phyloP scores from a whole-genome alignment of 2,888 invertebrate genomes.

The Microdon myrmicae region DNA sequence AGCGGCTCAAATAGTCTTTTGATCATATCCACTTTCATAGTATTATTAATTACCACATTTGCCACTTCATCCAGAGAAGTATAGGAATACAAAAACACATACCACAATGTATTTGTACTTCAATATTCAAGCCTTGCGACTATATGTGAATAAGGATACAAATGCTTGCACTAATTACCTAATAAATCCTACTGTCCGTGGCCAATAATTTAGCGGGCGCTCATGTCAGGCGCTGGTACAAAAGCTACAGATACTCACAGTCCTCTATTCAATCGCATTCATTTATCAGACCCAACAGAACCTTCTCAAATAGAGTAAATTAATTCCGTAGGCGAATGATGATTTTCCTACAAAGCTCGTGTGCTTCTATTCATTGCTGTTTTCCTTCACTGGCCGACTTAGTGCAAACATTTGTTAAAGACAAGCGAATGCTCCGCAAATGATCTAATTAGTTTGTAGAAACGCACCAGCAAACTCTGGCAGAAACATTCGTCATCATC shows the following conservation, averaged over 20 bases:
- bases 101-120: too few relatives aligned
- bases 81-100: too few relatives aligned
- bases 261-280: slow-evolving; percentile 11
- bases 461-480: slow-evolving; percentile 1
- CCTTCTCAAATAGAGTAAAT: slow-evolving; percentile 40
- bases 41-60: too few relatives aligned
- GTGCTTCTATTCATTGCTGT: slow-evolving; percentile 2
- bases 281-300: slow-evolving; percentile 28
- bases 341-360: slow-evolving; percentile 2
- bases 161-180: slow-evolving; percentile 36
- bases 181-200: slow-evolving; percentile 32
- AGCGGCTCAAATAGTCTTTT: too few relatives aligned
- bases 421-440: slow-evolving; percentile 38
- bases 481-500: slow-evolving; percentile 37
- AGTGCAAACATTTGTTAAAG: slow-evolving; percentile 35
- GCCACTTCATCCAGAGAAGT: too few relatives aligned
- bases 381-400: slow-evolving; percentile 3
- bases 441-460: slow-evolving; percentile 43
- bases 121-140: too few relatives aligned
- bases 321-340: slow-evolving; percentile 23
- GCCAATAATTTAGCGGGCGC: slow-evolving; percentile 24
- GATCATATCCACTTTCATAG: too few relatives aligned
- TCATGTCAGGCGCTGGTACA: slow-evolving; percentile 9
- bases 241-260: background rate
- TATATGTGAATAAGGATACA: slow-evolving; percentile 9